Base-by-base conservation (phyloP, 2,113 vertebrate genomes). In the Thomomys bottae region DNA sequence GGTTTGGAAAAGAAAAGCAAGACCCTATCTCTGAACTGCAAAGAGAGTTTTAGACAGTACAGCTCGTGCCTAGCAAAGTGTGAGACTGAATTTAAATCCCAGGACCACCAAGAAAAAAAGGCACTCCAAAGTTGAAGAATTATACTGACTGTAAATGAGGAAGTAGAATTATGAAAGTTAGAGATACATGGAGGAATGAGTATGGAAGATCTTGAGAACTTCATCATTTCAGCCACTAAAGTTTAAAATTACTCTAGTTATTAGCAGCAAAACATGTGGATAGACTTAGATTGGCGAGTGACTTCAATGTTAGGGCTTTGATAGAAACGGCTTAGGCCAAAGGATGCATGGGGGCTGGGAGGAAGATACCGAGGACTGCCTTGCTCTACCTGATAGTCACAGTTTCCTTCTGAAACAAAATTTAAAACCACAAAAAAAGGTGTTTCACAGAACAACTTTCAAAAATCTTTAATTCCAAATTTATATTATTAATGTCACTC, bases 101-200 rank as follows among this genome's bases (percentile, higher is more conserved):
- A 45, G 45, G 45, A 11, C 49, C 49, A 54, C 4, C 4, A 54
- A 15, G 49, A 54, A 54, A 54, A 54, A 17, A 54, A 54, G 49
- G 18, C 18, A 54, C 18, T 54, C 32, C 81, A 79, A n/a, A 88
- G 8, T 30, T 63, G 54, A 63, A 88, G 59, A 93, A 83, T 45
- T 82, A 78, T 21, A 81, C 34, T 81, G 36, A 85, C 68, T 71
- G 24, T 90, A 63, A 36, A 77, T 17, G 15, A 89, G 20, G 42
- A 88, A 20, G 36, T 30, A 90, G 15, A 86, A 88, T 81, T 54
- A 81, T 79, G n/a, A 23, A 71, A 85, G 75, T 88, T 12, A 63
- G 7, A 28, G 15, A 17, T 54, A 54, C 63, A 18, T 28, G 8
- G 40, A 70, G 8, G 30, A 49, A 20, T 61, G 57, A 83, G 14